Evolutionary conservation across 2,113 vertebrate species (phyloP), one percentile per base, ranked within the genome.

Genomic region (Dicerorhinus sumatrensis): DNA sequence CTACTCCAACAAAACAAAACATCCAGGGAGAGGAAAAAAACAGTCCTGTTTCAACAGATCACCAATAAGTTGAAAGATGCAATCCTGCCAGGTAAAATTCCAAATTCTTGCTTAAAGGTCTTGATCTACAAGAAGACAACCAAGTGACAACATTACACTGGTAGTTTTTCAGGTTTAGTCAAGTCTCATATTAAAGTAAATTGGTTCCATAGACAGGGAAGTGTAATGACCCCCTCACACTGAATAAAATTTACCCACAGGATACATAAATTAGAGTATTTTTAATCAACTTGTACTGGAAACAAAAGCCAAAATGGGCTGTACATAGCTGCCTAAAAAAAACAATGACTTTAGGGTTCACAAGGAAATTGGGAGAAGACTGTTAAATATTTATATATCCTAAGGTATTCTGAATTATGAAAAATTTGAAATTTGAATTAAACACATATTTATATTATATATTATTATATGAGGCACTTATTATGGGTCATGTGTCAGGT

Each of bases 1-100:
- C 62, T 75, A 36, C 33, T 92, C 80, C 81, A 72, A 75, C 54
- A 93, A 96, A 94, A 95, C n/a, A 63, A 51, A 93, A 88, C 1
- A 63, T 11, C 11, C 27, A 36, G n/a, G 12, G 31, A 75, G 76
- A 56, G 33, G 1, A 6, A 18, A 14, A 46, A 27, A 48, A 5
- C 1, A 51, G 18, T n/a, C 23, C 8, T 63, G 3, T 92, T 92
- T 86, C 6, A 36, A 93, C n/a, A 89, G 12, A 42, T 33, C 2
- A 0, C 54, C 48, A 51, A 4, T 63, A 54, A 73, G 39, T 81
- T 33, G 36, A 82, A 79, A 93, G 31, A 91, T 36, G 14, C 39
- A 56, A 33, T 27, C 27, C 18, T 42, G 51, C 67, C 14, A 56
- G 48, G 63, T 2, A 63, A 69, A 80, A 92, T 77, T 81, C 72